Base-by-base conservation (phyloP, 2,797 vertebrate species). In the Rhinoraja longicauda region DNA sequence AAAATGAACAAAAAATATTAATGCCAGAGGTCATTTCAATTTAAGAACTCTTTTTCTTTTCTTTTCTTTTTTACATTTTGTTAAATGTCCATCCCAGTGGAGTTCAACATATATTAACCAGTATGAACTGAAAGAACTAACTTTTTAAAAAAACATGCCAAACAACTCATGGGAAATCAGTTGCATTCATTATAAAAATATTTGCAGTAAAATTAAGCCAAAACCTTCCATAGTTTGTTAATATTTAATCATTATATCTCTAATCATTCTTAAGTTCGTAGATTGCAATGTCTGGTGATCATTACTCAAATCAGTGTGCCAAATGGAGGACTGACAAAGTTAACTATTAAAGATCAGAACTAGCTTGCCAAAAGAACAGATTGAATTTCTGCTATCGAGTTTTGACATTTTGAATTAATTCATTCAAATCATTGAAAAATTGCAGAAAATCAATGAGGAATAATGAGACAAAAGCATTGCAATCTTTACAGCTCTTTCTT, bases 171-270 rank as follows among this genome's bases (percentile, higher is more conserved):
- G 32, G 29, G 64, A 92, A 75, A 72, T 75, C 39, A 92, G 32
- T 53, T 92, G 21, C 39, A 17, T 92, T 92, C 67, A 92, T 57
- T 75, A 92, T 53, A n/a, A 75, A 92, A 92, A 45, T 75, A 92
- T 75, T 73, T 92, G 39, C 24, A 73, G 39, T 92, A 53, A 92
- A 92, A 73, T 53, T 73, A 75, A 91, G 72, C 90, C 45, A 57
- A 92, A 75, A n/a, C 13, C 21, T 26, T 73, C 67, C 36, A 57
- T 72, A 15, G 26, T 72, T 73, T 73, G 70, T 75, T 92, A 57
- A 53, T 92, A 92, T 92, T 92, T 92, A 92, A 92, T 92, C 12
- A 91, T 29, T 91, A 36, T 73, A 45, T 92, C 67, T 75, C 90
- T 75, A 75, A 92, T 92, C 12, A 70, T 53, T 92, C 70, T 92